A percentile compares a stretch with the other conserved stretches of the same genome.
Conservation (phyloP, 1,140 invertebrate genomes). For the Zelostemma sp. region DNA sequence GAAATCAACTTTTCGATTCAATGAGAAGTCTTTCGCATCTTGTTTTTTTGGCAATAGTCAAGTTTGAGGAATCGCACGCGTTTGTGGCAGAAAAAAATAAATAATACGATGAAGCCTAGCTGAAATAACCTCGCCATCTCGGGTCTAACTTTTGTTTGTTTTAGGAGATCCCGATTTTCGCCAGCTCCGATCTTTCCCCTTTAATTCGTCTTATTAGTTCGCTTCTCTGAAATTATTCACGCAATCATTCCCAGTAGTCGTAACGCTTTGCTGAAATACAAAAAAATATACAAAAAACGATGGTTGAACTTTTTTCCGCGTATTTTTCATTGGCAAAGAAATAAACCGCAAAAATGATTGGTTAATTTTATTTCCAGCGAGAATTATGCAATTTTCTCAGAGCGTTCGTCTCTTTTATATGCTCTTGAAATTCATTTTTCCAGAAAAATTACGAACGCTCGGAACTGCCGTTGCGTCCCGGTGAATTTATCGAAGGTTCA, state of each 20-base stretch:
- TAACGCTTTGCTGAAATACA: no score
- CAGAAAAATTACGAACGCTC: neutral
- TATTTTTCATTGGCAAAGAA: no score
- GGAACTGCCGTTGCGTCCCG: neutral
- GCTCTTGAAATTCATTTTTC: neutral
- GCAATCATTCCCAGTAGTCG: no score
- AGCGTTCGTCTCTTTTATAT: no score
- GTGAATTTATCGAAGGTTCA: neutral
- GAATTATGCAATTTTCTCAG: neutral
- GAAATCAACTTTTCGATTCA: neutral
- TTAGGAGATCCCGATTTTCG: neutral
- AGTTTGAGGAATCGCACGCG: neutral
- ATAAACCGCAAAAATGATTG: no score
- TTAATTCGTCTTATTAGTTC: neutral
- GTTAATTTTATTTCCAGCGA: neutral
- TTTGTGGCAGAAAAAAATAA: neutral
- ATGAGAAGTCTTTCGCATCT: neutral
- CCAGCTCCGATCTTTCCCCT: neutral
- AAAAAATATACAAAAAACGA: neutral
- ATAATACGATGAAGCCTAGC: no score
- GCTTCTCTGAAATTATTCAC: neutral
- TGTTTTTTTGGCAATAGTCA: neutral
- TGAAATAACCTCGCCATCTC: neutral
- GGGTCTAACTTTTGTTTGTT: neutral
- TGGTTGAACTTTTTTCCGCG: no score